A percentile compares a stretch with the other conserved stretches of the same genome.
phyloP scores from a whole-genome alignment of 2,113 vertebrate species.

The Eptesicus fuscus region DNA sequence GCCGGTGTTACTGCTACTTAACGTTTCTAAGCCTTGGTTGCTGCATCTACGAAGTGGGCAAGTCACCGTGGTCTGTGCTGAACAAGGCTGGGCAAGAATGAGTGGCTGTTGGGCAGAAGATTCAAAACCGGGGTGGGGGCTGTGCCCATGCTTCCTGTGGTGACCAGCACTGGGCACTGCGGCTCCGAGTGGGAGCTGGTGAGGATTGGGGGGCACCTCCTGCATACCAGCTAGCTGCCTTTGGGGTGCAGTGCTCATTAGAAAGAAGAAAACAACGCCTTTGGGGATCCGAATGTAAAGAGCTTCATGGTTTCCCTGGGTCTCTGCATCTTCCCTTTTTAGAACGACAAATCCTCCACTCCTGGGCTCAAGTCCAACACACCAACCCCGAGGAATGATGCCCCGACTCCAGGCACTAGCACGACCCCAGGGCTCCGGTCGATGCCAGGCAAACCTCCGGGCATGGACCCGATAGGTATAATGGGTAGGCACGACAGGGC shows the following conservation, averaged over 20 bases:
- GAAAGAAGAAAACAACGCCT: not conserved
- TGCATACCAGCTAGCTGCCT: not conserved
- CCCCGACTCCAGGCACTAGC: constrained; percentile 95
- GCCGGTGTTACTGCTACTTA: not conserved
- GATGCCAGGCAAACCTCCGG: constrained; percentile 91
- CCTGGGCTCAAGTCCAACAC: constrained; percentile 97
- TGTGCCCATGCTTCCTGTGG: not conserved
- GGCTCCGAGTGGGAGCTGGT: not conserved
- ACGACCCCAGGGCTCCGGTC: constrained; percentile 94
- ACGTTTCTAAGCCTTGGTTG: not conserved
- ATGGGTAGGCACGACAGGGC: constrained; percentile 60
- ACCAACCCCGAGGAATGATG: constrained; percentile 93
- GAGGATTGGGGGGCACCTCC: not conserved
- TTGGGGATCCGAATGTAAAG: not conserved
- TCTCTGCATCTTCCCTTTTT: constrained; percentile 57
- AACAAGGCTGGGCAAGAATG: not conserved
- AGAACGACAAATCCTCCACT: constrained; percentile 98
- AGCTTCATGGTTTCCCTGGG: not conserved
- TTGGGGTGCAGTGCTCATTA: fast-evolving
- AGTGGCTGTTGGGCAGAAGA: not conserved
- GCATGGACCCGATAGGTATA: constrained; percentile 91
- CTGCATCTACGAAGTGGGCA: not conserved
- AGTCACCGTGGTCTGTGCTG: not conserved
- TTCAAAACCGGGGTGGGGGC: not conserved
- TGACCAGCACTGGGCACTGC: not conserved